Evolutionary conservation across 2,113 vertebrate genomes (phyloP).

Genomic region (Cryptomyrus ogoouensis): DNA sequence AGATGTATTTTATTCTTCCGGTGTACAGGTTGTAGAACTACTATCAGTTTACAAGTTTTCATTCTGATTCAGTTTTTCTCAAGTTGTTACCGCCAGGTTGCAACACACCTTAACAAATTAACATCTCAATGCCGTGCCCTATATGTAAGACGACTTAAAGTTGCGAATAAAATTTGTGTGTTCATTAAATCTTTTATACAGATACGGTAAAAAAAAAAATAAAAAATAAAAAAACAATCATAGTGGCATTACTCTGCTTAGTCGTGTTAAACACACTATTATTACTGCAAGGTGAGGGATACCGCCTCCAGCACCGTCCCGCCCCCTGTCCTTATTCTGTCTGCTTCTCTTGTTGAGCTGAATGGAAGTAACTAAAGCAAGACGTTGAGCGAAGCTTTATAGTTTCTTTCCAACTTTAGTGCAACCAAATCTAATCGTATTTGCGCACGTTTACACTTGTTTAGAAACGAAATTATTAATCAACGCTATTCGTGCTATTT

Average conservation of each 20-base stretch:
- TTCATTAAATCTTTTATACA: background rate
- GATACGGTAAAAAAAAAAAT: background rate
- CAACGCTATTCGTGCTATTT: background rate
- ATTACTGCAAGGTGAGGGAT: background rate
- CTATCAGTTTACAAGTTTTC: background rate
- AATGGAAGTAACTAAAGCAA: background rate
- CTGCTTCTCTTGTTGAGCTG: background rate
- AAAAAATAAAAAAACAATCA: too few relatives aligned
- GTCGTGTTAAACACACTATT: background rate
- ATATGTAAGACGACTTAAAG: background rate
- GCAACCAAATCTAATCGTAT: background rate
- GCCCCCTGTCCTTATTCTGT: background rate
- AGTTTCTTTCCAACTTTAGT: background rate
- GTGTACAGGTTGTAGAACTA: background rate
- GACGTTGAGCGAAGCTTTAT: background rate
- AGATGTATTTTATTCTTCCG: background rate
- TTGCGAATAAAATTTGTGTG: background rate
- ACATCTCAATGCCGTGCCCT: background rate
- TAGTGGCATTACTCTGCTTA: background rate
- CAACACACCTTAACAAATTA: background rate
- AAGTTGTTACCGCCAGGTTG: background rate
- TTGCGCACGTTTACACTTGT: background rate
- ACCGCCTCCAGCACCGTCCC: background rate
- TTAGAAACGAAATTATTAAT: background rate
- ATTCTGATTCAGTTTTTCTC: background rate